phyloP scores from a whole-genome alignment of 1,140 invertebrate species.

The Tetramorium parvispinum region DNA sequence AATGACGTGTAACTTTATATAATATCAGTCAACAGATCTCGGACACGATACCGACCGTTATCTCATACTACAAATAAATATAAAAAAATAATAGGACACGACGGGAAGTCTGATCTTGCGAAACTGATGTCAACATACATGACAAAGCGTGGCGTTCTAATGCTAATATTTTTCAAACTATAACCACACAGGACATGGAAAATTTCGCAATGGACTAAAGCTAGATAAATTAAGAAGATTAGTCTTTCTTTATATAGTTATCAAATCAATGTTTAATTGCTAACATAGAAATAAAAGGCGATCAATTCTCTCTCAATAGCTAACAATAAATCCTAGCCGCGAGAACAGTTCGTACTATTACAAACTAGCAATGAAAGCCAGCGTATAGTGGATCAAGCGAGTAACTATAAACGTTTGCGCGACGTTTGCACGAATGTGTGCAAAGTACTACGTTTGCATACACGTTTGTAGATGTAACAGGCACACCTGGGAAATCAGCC shows the following conservation, averaged over 20 bases:
- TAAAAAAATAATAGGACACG: no score
- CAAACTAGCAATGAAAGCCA: not conserved
- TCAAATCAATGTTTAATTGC: not conserved
- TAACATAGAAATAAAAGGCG: not conserved
- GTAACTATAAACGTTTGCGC: slow-evolving; percentile 24
- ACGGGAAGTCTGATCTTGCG: no score
- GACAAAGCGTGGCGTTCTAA: no score
- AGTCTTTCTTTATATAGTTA: not conserved
- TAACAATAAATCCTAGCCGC: not conserved
- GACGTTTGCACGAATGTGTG: slow-evolving; percentile 5
- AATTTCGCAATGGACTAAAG: no score
- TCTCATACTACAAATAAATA: no score
- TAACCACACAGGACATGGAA: no score
- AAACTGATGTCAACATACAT: no score
- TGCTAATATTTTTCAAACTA: no score
- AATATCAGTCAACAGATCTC: no score
- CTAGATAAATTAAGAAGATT: not conserved
- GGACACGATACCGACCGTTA: no score
- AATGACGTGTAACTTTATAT: no score
- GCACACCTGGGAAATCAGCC: slow-evolving; percentile 78
- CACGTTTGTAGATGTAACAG: slow-evolving; percentile 39
- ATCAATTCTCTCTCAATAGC: not conserved
- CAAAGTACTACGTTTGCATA: not conserved
- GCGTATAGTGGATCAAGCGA: not conserved
- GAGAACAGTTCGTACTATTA: not conserved